Evolutionary conservation across 1,140 invertebrate species (phyloP), one percentile per base, ranked within the genome.

Genomic region (Anoplophora glabripennis): DNA sequence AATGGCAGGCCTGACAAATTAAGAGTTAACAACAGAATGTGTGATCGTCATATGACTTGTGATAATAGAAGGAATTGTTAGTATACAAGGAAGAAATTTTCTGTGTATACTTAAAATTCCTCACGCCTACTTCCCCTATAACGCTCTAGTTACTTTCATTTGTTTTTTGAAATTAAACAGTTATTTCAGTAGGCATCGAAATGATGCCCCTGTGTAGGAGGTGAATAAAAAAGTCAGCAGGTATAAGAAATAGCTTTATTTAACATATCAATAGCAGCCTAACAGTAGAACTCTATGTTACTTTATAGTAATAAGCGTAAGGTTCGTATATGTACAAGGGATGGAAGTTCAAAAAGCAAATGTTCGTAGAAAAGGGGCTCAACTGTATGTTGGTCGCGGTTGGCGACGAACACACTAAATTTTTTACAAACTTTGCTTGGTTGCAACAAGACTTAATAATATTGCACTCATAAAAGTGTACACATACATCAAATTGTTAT

Each of bases 201-300:
- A 28, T 28, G 21, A 3, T 28, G 21, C 21, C 3, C n/a, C 3
- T 28, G 21, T 2, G 21, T 28, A 28, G 21, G 21, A 28, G 21
- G 21, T 28, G 5, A 28, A 28, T 28, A 28, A 28, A 1, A 54
- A 45, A 59, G 14, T 21, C 15, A 28, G 14, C 9, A 33, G 49
- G 28, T 69, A 68, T 70, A 73, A 67, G 65, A 72, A 73, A 73
- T 67, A 70, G 69, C 65, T 70, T 73, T 73, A 70, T 70, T 67
- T 61, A 64, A 69, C 62, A 65, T 65, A 65, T 66, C 52, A 66
- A 68, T 67, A 59, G 66, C 64, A 63, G 60, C 45, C 64, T 68
- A 69, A 51, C 64, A 66, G 60, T 61, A 54, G 53, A 28, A 28
- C 60, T 59, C 63, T 51, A 53, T 68, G 64, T 63, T 69, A 61